A percentile compares a stretch with the other conserved stretches of the same genome.
These are phyloP conservation scores for Sternarchorhynchus goeldii DNA, from an alignment of 2,797 vertebrate species.

Conservation along the genomic window DNA sequence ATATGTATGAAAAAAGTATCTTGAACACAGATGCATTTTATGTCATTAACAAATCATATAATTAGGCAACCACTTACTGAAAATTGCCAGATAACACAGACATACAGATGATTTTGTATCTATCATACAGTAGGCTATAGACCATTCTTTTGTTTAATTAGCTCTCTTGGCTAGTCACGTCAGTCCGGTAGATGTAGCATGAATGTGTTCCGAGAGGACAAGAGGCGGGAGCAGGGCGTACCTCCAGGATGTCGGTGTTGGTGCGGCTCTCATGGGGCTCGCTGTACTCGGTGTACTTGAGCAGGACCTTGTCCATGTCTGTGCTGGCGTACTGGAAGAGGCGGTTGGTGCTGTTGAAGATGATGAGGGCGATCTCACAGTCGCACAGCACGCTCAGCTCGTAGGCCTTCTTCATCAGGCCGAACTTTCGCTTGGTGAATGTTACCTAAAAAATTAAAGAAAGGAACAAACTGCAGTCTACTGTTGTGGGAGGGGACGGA, in stretches of 20 bases:
- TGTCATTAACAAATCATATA: too few species aligned
- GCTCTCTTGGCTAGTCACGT: too few species aligned
- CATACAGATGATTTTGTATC: too few species aligned
- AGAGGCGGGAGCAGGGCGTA: constrained; percentile 44
- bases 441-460: constrained; percentile 79
- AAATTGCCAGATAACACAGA: too few species aligned
- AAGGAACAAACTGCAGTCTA: constrained; percentile 28
- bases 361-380: constrained; percentile 98
- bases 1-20: too few species aligned
- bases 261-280: constrained; percentile 96
- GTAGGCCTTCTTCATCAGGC: constrained; percentile 97
- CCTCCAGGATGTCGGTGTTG: constrained; percentile 90
- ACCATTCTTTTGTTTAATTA: too few species aligned
- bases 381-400: constrained; percentile 96
- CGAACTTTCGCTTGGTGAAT: constrained; percentile 95
- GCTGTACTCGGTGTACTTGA: constrained; percentile 97
- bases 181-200: neutral
- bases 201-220: neutral
- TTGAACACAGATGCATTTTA: too few species aligned
- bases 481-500: constrained; percentile 4
- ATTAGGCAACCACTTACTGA: too few species aligned
- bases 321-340: constrained; percentile 98
- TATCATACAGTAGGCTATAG: too few species aligned
- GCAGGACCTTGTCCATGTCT: constrained; percentile 93
- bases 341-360: constrained; percentile 95